Conservation (phyloP, 2,797 vertebrate species). For the Galagoides demidoff region DNA sequence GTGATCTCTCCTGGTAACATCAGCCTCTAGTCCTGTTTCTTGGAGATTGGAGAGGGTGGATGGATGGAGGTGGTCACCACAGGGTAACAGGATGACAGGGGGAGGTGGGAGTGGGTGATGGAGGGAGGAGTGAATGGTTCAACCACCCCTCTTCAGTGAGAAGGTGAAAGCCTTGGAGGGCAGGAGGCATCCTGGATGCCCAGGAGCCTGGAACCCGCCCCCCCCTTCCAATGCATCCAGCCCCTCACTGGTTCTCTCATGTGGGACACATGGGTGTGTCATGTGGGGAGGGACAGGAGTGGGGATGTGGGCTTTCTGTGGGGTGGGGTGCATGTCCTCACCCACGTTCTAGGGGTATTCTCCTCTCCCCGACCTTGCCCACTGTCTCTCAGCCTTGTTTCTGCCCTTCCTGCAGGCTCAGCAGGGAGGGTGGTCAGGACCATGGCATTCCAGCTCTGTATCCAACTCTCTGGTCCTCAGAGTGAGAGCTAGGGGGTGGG, state of each 20-base stretch:
- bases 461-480: background rate
- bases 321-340: background rate
- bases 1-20: background rate
- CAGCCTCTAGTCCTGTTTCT: too few relatives aligned
- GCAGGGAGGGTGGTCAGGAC: background rate
- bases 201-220: too few relatives aligned
- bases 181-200: background rate
- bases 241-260: background rate
- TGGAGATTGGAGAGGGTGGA: accelerated
- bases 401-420: background rate
- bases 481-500: background rate
- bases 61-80: accelerated
- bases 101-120: accelerated
- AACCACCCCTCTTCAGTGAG: background rate
- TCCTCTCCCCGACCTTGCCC: background rate
- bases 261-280: background rate
- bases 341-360: background rate
- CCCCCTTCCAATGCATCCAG: background rate
- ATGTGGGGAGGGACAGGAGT: accelerated
- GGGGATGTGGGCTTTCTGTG: background rate
- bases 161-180: background rate
- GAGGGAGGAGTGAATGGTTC: background rate
- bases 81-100: background rate
- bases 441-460: accelerated
- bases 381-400: too few relatives aligned